These are phyloP conservation scores for Solea solea DNA, from an alignment of 2,113 vertebrate genomes.

Conservation along the genomic window DNA sequence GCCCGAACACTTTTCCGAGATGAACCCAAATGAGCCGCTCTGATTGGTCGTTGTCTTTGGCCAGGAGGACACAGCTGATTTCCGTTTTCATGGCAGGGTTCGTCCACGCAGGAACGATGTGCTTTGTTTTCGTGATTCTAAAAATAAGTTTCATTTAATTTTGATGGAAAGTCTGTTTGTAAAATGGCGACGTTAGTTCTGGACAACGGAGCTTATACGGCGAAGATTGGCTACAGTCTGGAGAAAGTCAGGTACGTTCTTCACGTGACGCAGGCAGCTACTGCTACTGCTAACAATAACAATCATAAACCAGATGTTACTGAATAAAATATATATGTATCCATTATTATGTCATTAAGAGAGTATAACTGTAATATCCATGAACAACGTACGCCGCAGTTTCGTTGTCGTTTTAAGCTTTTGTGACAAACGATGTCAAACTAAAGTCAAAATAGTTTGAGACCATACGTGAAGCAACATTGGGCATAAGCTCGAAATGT, in stretches of 20 bases:
- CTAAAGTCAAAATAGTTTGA: background rate
- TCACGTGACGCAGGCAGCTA: constrained; percentile 1
- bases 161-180: fast-evolving
- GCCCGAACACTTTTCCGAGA: background rate
- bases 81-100: background rate
- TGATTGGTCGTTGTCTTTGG: background rate
- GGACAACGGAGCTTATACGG: constrained; percentile 94
- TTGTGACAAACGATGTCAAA: background rate
- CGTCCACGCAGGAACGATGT: background rate
- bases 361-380: too few relatives aligned
- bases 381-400: too few relatives aligned
- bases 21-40: background rate
- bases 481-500: background rate
- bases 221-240: constrained; percentile 94
- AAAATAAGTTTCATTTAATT: background rate
- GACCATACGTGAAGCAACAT: background rate
- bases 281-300: background rate
- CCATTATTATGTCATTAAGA: background rate
- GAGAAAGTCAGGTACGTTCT: constrained; percentile 86
- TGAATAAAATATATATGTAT: too few relatives aligned
- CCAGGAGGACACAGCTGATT: background rate
- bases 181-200: constrained; percentile 92
- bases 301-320: background rate
- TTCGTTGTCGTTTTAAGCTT: background rate
- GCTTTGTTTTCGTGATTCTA: background rate